Evolutionary conservation across 2,113 vertebrate species (phyloP), one percentile per base, ranked within the genome.

Genomic region (Neogobius melanostomus): DNA sequence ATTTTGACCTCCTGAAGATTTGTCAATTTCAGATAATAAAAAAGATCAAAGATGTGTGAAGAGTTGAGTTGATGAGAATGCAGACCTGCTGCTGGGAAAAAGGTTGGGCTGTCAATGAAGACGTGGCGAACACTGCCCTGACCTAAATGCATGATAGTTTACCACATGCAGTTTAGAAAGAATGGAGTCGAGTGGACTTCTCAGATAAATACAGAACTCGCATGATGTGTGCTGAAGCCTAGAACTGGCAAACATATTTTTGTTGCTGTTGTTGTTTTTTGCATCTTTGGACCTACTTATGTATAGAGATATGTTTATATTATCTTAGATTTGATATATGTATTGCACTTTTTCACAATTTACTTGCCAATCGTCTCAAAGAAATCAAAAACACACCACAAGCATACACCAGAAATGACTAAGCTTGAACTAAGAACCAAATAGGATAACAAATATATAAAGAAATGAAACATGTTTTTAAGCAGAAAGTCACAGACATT

Each of bases 21-120:
- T 60, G 56, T 6, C 56, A 60, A 36, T 36, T 42, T 60, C 28
- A 43, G n/a, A 57, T 57, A 60, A 43, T 60, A 60, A 60, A 60
- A 36, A 43, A 60, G 56, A 59, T 59, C 56, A 59, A 59, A 42
- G 56, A 60, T 43, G 56, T 57, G 17, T 59, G 59, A 44, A 8
- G 14, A 61, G 59, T 6, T 44, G 59, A 44, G 59, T 6, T 44
- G 59, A 44, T 61, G 42, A 44, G 44, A 57, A 45, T 44, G 36
- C 12, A 14, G 42, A 7, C 42, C 44, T 15, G 6, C 12, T 45
- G 59, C 8, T 61, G 42, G 59, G 36, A 61, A 45, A 43, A 11
- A 59, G 56, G 56, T 59, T 59, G 56, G 59, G n/a, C 36, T 9
- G 42, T 61, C 42, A 44, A 36, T 12, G 42, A 7, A 45, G 36